Conservation (phyloP, 2,113 vertebrate species). For the Alethe castanea region DNA sequence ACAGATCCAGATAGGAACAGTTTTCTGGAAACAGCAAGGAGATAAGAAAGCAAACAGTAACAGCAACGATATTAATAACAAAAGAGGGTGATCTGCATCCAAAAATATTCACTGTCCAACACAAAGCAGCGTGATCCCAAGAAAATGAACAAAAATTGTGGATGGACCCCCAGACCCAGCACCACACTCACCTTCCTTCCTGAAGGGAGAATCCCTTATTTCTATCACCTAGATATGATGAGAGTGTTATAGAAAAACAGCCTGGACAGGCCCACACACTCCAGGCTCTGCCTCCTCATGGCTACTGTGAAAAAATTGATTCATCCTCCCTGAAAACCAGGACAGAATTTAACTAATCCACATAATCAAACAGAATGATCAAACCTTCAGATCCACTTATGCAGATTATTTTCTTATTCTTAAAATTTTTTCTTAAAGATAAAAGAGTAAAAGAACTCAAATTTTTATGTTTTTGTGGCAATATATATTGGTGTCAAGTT, state of each 20-base stretch:
- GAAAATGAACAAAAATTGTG: neutral
- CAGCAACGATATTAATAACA: neutral
- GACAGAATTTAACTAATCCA: neutral
- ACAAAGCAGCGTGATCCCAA: neutral
- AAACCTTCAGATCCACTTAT: neutral
- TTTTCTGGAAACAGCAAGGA: neutral
- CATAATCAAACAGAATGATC: neutral
- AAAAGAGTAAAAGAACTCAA: neutral
- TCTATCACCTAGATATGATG: too few species aligned
- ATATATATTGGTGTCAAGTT: neutral
- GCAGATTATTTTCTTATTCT: neutral
- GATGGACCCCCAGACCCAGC: neutral
- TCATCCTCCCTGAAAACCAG: neutral
- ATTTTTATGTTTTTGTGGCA: neutral
- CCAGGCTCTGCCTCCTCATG: neutral
- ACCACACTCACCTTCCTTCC: fast-evolving
- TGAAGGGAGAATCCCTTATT: neutral
- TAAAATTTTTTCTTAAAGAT: neutral
- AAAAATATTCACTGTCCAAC: neutral
- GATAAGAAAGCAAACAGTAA: neutral
- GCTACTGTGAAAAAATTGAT: neutral
- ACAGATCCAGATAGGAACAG: neutral
- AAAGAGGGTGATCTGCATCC: neutral
- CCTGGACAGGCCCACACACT: too few species aligned
- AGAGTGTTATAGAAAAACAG: neutral